Conservation (phyloP, 2,113 vertebrate genomes). For the Beaufortia kweichowensis region DNA sequence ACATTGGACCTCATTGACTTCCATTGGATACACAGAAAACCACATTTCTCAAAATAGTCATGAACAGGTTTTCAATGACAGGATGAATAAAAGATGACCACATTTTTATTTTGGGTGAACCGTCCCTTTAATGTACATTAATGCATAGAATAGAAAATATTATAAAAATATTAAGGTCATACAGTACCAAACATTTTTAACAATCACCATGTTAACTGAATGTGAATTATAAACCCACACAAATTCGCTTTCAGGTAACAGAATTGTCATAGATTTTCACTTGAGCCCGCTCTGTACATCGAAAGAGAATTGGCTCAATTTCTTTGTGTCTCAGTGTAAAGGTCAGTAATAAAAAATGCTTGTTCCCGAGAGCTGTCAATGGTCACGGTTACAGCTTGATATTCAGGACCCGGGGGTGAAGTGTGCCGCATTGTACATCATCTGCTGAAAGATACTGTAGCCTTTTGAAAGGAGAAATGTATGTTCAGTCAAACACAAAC, state of each 20-base stretch:
- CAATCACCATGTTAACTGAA: neutral
- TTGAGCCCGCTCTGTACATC: conserved; percentile 10
- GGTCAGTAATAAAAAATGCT: conserved; percentile 54
- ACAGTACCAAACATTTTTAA: too few species aligned
- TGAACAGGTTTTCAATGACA: too few species aligned
- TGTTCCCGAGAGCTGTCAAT: conserved; percentile 36
- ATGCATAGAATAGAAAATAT: too few species aligned
- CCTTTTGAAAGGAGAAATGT: conserved; percentile 41
- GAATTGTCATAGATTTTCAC: conserved; percentile 28
- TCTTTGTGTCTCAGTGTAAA: conserved; percentile 40
- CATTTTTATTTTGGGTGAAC: too few species aligned
- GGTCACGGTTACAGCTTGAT: conserved; percentile 39
- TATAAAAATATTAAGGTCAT: too few species aligned
- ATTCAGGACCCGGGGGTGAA: conserved; percentile 39
- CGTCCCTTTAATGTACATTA: too few species aligned
- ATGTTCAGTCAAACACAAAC: conserved; percentile 25
- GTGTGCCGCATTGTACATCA: conserved; percentile 22
- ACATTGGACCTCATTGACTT: too few species aligned
- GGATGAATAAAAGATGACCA: too few species aligned
- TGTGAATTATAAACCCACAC: neutral
- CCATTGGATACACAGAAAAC: too few species aligned
- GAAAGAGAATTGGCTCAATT: conserved; percentile 36
- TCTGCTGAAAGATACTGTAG: conserved; percentile 33
- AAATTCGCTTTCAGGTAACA: neutral
- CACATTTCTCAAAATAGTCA: too few species aligned